Evolutionary conservation across 2,797 vertebrate species (phyloP).

Genomic region (Limosa lapponica): DNA sequence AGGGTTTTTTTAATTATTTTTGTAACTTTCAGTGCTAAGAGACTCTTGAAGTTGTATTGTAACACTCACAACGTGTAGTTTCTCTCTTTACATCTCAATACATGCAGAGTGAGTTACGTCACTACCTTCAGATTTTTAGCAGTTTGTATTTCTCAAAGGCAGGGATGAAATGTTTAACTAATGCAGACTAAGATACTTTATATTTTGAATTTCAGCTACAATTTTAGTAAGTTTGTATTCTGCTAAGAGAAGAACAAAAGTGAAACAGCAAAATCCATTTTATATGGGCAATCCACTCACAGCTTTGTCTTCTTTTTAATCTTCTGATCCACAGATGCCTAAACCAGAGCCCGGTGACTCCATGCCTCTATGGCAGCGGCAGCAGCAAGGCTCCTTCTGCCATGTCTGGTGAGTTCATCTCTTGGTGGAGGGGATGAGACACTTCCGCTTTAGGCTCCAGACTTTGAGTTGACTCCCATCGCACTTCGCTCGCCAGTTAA

Average conservation of each 20-base stretch:
- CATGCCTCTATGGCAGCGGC: accelerated
- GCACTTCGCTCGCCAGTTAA: background rate
- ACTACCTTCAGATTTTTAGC: background rate
- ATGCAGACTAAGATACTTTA: background rate
- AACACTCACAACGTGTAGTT: background rate
- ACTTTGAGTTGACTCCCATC: background rate
- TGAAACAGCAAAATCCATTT: background rate
- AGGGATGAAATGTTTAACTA: background rate
- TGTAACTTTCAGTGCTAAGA: background rate
- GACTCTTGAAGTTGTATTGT: background rate
- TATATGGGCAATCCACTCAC: background rate
- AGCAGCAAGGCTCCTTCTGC: background rate
- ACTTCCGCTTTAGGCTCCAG: background rate
- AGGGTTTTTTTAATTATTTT: background rate
- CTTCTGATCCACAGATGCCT: background rate
- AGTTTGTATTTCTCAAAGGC: background rate
- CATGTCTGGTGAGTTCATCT: background rate
- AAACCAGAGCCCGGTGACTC: background rate
- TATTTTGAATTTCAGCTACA: background rate
- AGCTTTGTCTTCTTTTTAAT: background rate
- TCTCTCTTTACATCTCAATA: background rate
- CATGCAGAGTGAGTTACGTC: background rate
- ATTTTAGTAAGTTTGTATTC: background rate
- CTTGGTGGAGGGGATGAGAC: background rate
- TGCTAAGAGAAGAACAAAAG: background rate